Evolutionary conservation across 2,888 invertebrate species (phyloP), one percentile per base, ranked within the genome.

Genomic region (Epinotia brunnichana): DNA sequence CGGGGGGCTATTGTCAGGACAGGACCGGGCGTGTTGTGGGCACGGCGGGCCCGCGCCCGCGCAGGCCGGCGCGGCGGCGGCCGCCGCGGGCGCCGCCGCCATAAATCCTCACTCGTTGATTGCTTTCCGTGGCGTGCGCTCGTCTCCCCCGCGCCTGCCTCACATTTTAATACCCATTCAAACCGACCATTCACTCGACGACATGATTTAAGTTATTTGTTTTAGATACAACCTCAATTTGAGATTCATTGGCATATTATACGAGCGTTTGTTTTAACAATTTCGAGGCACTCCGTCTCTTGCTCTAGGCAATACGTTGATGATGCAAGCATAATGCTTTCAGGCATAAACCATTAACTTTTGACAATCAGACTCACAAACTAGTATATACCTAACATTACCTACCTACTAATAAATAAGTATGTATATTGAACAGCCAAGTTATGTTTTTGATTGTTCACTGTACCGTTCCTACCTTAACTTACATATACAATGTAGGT

Each of bases 161-260:
- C 79, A 74, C 82, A 82, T 82, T 84, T 83, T 83, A 87, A 85
- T 86, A 83, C 80, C 83, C 83, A 86, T 83, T 85, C 85, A 85
- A 81, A 81, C 82, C 80, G 78, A 79, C 83, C 82, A 83, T 83
- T 84, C 80, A 82, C 77, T 79, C 81, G 78, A 81, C 74, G 85
- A 85, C 84, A 86, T 89, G 87, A 89, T 89, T 89, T 88, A 89
- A 87, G 80, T 87, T 90, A 88, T 90, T 89, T 87, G 88, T 88
- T 89, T 89, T 87, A 87, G 86, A 86, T 85, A 81, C 86, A 84
- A 84, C 82, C 82, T 80, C 84, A 83, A 82, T 79, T 77, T 79
- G 84, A 88, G 87, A 89, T 88, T 87, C 87, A 88, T 89, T 85
- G 82, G 84, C 80, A 84, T 84, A 85, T 90, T 89, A 81, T 81